A percentile compares a stretch with the other conserved stretches of the same genome.
Evolutionary conservation across 1,140 invertebrate species (phyloP).

Genomic region (Camponotus pennsylvanicus): DNA sequence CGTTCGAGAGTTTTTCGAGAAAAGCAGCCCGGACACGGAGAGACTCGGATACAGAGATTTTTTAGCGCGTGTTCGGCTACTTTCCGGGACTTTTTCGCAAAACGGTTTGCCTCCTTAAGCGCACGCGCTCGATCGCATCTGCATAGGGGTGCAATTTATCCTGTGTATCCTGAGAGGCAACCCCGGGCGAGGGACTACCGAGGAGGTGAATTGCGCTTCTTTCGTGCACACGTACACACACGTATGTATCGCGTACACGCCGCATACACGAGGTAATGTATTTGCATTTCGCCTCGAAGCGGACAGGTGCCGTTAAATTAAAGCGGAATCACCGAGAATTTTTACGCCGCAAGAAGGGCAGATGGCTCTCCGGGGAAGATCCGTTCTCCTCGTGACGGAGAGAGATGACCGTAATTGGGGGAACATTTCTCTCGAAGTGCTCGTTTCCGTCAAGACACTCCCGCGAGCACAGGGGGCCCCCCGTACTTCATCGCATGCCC

Average conservation of each 20-base stretch:
- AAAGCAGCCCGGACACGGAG: neutral
- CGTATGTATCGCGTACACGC: slow-evolving; percentile 16
- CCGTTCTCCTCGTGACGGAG: neutral
- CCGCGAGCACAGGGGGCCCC: neutral
- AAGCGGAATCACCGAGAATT: slow-evolving; percentile 65
- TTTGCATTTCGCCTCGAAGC: slow-evolving; percentile 72
- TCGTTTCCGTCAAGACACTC: slow-evolving; percentile 39
- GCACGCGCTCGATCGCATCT: slow-evolving; percentile 66
- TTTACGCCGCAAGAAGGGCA: slow-evolving; percentile 27
- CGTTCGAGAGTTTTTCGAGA: slow-evolving; percentile 11
- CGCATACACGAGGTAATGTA: slow-evolving; percentile 6
- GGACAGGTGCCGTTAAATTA: slow-evolving; percentile 69
- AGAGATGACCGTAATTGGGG: slow-evolving; percentile 46
- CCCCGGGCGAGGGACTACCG: neutral
- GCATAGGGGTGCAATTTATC: slow-evolving; percentile 69
- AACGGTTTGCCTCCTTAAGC: neutral
- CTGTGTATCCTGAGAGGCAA: slow-evolving; percentile 51
- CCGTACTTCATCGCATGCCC: neutral
- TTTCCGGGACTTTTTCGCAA: slow-evolving; percentile 1
- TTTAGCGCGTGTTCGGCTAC: neutral
- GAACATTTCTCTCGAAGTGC: slow-evolving; percentile 59
- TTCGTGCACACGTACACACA: slow-evolving; percentile 5
- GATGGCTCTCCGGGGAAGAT: slow-evolving; percentile 41
- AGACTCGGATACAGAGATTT: slow-evolving; percentile 5
- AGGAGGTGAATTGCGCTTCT: slow-evolving; percentile 54